phyloP scores from a whole-genome alignment of 2,113 vertebrate genomes.

The Indicator maculatus region DNA sequence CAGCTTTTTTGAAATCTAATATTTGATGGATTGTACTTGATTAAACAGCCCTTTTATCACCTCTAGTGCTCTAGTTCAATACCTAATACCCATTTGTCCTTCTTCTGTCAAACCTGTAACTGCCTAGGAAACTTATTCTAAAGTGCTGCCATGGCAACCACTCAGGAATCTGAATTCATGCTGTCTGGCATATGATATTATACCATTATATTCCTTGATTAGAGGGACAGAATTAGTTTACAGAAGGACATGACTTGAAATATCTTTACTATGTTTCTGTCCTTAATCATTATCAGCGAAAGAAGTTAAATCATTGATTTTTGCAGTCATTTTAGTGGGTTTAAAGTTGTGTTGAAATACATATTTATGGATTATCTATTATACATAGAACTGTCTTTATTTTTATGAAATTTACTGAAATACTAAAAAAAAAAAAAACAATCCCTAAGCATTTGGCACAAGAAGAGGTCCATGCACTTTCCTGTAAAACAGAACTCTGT shows the following conservation, averaged over 20 bases:
- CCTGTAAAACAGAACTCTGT: background rate
- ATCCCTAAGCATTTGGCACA: background rate
- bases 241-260: conserved; percentile 36
- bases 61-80: background rate
- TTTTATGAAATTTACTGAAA: background rate
- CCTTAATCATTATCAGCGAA: background rate
- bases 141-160: conserved; percentile 60
- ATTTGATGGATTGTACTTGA: background rate
- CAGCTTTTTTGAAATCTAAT: background rate
- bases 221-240: conserved; percentile 44
- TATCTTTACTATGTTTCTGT: conserved; percentile 36
- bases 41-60: conserved; percentile 7
- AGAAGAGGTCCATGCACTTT: background rate
- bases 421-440: background rate
- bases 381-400: background rate
- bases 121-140: conserved; percentile 36
- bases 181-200: conserved; percentile 39
- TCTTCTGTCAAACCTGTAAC: conserved; percentile 6
- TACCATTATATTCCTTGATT: conserved; percentile 41
- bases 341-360: background rate
- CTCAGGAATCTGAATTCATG: conserved; percentile 33
- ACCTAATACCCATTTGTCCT: background rate
- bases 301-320: background rate
- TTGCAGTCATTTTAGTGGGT: background rate
- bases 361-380: background rate